Percentiles rank a stretch among this genome's conserved stretches.
These are phyloP conservation scores for Drosophila stalkeri DNA, from an alignment of 2,888 invertebrate species.

Conservation along the genomic window DNA sequence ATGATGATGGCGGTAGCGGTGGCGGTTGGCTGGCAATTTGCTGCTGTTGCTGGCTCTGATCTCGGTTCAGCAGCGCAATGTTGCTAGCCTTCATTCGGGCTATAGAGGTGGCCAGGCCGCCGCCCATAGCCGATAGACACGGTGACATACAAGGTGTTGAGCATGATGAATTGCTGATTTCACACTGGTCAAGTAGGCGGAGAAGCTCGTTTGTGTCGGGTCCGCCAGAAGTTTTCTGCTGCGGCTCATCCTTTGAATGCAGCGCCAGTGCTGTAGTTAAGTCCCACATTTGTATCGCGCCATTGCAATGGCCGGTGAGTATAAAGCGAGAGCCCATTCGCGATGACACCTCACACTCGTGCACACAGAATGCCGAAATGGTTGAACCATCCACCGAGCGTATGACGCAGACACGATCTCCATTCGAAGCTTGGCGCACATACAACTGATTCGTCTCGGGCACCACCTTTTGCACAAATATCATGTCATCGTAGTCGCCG, in stretches of 20 bases:
- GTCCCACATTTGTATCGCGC: conserved; percentile 99
- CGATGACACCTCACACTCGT: conserved; percentile 98
- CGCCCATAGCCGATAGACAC: conserved; percentile 86
- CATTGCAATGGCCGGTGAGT: conserved; percentile 96
- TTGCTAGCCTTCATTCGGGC: conserved; percentile 87
- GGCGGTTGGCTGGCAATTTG: conserved; percentile 34
- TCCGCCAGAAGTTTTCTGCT: conserved; percentile 89
- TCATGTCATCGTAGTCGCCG: conserved; percentile 98
- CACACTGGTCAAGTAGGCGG: conserved; percentile 96
- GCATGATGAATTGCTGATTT: conserved; percentile 92
- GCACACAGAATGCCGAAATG: conserved; percentile 97
- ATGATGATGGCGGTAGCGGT: conserved; percentile 33
- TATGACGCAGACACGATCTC: conserved; percentile 97
- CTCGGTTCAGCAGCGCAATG: conserved; percentile 87
- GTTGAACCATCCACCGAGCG: conserved; percentile 97
- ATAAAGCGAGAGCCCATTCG: conserved; percentile 96
- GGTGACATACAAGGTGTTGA: conserved; percentile 91
- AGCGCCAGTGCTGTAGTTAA: conserved; percentile 96
- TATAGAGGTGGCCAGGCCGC: conserved; percentile 84
- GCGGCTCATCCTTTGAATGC: conserved; percentile 91
- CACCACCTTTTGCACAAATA: conserved; percentile 98
- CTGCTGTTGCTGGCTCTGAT: conserved; percentile 41
- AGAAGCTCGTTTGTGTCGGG: conserved; percentile 96
- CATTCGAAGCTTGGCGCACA: conserved; percentile 97
- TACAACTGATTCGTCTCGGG: conserved; percentile 98